Evolutionary conservation across 2,888 invertebrate species (phyloP).

Genomic region (Synanthedon andrenaeformis): DNA sequence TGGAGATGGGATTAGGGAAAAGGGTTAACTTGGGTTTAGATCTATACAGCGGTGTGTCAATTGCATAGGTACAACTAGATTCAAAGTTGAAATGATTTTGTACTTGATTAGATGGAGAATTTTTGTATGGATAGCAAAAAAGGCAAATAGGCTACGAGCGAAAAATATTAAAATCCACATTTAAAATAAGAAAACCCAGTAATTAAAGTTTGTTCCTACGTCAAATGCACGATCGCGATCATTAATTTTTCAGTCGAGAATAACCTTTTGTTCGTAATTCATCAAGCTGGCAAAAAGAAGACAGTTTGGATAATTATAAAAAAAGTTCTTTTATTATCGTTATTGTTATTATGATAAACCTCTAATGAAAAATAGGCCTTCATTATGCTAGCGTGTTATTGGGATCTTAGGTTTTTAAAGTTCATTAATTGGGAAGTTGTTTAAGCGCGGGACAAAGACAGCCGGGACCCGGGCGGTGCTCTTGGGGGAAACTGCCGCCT

Average conservation of each 20-base stretch:
- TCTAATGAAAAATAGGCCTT: not conserved
- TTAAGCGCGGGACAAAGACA: no score
- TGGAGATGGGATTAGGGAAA: no score
- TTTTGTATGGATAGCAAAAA: no score
- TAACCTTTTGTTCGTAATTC: conserved; percentile 19
- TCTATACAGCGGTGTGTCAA: no score
- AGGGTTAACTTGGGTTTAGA: no score
- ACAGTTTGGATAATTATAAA: conserved; percentile 12
- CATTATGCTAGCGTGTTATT: no score
- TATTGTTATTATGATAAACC: not conserved
- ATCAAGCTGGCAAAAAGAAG: conserved; percentile 18
- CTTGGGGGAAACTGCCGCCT: no score
- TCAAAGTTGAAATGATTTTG: no score
- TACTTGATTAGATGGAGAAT: no score
- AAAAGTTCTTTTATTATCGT: conserved; percentile 6
- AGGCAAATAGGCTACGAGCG: no score
- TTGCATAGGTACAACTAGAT: no score
- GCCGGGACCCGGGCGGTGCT: no score
- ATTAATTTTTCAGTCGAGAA: conserved; percentile 24
- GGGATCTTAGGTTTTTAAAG: not conserved
- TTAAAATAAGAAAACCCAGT: not conserved
- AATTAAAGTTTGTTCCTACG: conserved; percentile 13
- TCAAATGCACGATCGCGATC: conserved; percentile 23
- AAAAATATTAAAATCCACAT: not conserved
- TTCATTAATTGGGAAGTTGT: not conserved